Evolutionary conservation across 2,113 vertebrate genomes (phyloP).

Genomic region (Paracanthobrama guichenoti): DNA sequence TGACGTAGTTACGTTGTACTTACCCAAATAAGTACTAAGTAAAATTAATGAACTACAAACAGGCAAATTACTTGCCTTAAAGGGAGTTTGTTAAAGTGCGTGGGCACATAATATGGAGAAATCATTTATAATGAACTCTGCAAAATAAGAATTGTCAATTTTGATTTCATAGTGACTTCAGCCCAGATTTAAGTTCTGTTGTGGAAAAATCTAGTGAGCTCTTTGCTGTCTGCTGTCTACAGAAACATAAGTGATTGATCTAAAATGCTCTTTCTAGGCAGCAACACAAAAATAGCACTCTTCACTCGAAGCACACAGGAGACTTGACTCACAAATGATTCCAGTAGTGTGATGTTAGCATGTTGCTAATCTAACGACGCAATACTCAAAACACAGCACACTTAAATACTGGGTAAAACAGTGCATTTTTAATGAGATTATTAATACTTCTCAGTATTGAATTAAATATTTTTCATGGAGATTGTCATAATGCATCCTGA

Average conservation of each 20-base stretch:
- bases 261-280: constrained; percentile 34
- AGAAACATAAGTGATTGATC: constrained; percentile 17
- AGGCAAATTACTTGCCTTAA: too few species aligned
- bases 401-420: background rate
- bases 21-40: too few species aligned
- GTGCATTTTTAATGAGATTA: background rate
- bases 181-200: background rate
- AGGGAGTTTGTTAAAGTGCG: background rate
- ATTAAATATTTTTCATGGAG: background rate
- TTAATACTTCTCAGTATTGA: background rate
- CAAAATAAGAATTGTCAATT: background rate
- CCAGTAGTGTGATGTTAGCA: constrained; percentile 3
- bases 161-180: background rate
- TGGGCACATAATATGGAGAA: background rate
- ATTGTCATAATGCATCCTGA: background rate
- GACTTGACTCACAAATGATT: constrained; percentile 16
- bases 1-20: too few species aligned
- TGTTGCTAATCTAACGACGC: background rate
- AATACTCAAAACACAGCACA: background rate
- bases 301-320: background rate
- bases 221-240: background rate
- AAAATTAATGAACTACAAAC: too few species aligned
- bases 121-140: background rate
- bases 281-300: constrained; percentile 25
- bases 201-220: background rate